A percentile compares a stretch with the other conserved stretches of the same genome.
Evolutionary conservation across 64 coral and sea anemone species (phyloP).

Genomic region (Platygyra sinensis): DNA sequence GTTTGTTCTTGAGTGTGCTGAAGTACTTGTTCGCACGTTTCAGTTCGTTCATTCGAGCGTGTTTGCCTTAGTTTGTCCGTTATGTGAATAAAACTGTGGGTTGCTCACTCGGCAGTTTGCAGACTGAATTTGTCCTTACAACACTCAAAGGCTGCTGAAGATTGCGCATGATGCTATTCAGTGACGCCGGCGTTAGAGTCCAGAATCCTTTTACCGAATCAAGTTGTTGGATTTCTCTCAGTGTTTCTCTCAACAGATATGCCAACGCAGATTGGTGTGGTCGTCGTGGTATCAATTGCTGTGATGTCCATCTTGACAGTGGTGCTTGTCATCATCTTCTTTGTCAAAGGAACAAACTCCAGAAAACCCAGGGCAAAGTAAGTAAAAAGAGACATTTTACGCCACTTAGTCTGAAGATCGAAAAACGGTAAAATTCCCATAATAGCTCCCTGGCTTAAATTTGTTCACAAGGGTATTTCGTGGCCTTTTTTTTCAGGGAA

Average conservation of each 20-base stretch:
- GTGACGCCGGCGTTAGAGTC: no score
- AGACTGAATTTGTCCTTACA: neutral
- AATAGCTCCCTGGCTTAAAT: no score
- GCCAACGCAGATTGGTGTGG: conserved; percentile 7
- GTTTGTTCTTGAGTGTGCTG: no score
- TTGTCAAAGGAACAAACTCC: conserved; percentile 33
- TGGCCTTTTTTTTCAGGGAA: no score
- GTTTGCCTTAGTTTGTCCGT: neutral
- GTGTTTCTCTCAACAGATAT: neutral
- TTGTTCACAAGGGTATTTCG: no score
- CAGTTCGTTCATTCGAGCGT: neutral
- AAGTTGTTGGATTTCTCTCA: neutral
- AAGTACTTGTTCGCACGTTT: no score
- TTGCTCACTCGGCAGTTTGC: no score
- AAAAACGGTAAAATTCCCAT: no score
- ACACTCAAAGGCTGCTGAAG: no score
- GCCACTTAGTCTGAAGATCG: neutral
- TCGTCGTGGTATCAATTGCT: neutral
- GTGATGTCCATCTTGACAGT: conserved; percentile 12
- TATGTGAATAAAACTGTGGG: no score
- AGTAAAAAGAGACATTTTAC: neutral
- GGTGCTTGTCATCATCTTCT: conserved; percentile 24
- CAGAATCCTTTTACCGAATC: no score
- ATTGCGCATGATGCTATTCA: no score
- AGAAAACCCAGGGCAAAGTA: neutral